Conservation (phyloP, 2,113 vertebrate species). For the Catharus fuscescens region DNA sequence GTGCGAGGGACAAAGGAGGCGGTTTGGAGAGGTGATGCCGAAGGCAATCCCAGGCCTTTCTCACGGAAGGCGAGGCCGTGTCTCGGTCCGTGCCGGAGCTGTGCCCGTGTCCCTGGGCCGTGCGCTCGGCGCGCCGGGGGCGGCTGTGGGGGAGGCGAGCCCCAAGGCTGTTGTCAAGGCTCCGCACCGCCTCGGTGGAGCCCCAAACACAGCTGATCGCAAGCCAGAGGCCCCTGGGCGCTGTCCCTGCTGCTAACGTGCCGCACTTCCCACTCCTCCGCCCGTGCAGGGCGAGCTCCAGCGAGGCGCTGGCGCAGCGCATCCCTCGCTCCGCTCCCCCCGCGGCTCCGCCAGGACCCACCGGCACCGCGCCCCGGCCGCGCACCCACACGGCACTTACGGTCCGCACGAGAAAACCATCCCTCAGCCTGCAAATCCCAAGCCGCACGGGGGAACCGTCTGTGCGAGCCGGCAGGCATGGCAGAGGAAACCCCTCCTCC, state of each 20-base stretch:
- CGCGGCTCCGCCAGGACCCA: not conserved
- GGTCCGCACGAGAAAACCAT: slow-evolving; percentile 75
- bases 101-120: not conserved
- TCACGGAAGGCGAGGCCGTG: accelerated
- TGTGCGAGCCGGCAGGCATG: slow-evolving; percentile 37
- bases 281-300: slow-evolving; percentile 18
- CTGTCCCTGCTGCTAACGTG: not conserved
- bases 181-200: not conserved
- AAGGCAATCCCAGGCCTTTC: not conserved
- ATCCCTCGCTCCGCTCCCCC: not conserved
- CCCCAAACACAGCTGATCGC: not conserved
- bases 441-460: slow-evolving; percentile 41
- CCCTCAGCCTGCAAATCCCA: slow-evolving; percentile 61
- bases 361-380: not conserved
- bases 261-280: slow-evolving; percentile 16
- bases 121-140: not conserved
- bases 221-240: not conserved
- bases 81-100: not conserved
- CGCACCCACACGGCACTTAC: slow-evolving; percentile 73
- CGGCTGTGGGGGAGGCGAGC: not conserved
- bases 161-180: not conserved
- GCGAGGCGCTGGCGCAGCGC: not conserved
- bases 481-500: slow-evolving; percentile 75
- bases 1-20: not conserved
- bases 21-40: not conserved